Evolutionary conservation across 2,888 invertebrate genomes (phyloP).

Genomic region (Stegana nigrithorax): DNA sequence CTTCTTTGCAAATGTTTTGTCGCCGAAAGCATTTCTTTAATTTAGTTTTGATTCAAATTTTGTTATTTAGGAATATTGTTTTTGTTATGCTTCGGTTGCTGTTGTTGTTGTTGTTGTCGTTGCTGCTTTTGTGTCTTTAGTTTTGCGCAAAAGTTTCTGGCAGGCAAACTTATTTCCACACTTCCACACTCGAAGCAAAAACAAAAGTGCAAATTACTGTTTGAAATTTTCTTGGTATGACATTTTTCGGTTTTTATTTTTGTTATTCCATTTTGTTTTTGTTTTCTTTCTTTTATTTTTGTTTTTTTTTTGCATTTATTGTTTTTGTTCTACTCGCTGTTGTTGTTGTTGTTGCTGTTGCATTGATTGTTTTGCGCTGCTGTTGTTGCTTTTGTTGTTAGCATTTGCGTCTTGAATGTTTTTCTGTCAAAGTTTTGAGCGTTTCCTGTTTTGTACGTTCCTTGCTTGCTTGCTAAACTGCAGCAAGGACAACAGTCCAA

Average conservation of each 20-base stretch:
- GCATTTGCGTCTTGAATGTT: not conserved
- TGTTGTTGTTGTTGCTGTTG: not conserved
- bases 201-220: slow-evolving; percentile 54
- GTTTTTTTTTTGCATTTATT: no score
- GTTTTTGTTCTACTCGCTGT: not conserved
- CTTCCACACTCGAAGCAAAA: slow-evolving; percentile 34
- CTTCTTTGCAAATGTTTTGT: slow-evolving; percentile 46
- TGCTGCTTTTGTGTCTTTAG: slow-evolving; percentile 35
- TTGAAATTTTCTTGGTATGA: slow-evolving; percentile 43
- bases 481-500: no score
- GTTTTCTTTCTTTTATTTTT: slow-evolving; percentile 55
- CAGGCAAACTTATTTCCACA: slow-evolving; percentile 40
- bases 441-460: slow-evolving; percentile 12
- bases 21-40: slow-evolving; percentile 53
- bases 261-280: no score
- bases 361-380: not conserved
- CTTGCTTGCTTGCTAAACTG: no score
- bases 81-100: slow-evolving; percentile 4
- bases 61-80: slow-evolving; percentile 27
- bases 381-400: no score
- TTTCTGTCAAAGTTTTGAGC: slow-evolving; percentile 3
- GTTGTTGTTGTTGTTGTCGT: slow-evolving; percentile 22
- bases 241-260: no score
- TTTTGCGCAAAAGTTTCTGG: no score
- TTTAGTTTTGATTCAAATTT: slow-evolving; percentile 50